Evolutionary conservation across 2,113 vertebrate genomes (phyloP), one percentile per base, ranked within the genome.

Genomic region (Dryoscopus gambensis): DNA sequence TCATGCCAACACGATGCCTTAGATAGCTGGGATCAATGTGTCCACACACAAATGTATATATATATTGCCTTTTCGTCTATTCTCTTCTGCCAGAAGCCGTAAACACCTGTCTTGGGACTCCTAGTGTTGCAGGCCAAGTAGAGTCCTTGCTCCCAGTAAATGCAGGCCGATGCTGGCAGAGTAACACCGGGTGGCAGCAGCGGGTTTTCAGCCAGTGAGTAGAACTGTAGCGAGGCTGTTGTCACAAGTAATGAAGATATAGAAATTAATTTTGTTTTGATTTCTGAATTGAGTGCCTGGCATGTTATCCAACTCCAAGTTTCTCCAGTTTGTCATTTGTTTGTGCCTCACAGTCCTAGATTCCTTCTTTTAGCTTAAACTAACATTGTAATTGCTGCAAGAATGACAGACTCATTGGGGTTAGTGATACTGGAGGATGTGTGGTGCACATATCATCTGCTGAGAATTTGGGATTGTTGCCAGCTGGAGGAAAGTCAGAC

Each of bases 111-210:
- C 46, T 31, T 22, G 53, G 70, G 52, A 33, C 19, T 50, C 18
- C 24, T 5, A 0, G 21, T 0, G 4, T 3, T 39, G 23, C 5
- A 0, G 16, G 30, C 13, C 5, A 68, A 49, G 50, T 1, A 53
- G 78, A 25, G 42, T 10, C 70, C 42, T 60, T 27, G 74, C 17
- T 82, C 40, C 56, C 17, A 19, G n/a, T 30, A 49, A 83, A 57
- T 6, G 21, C 44, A 62, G 42, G 40, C 65, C 15, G 22, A 81
- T 97, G 90, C 76, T 90, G 83, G 53, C 73, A 93, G 49, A 88
- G 81, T 6, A 94, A 97, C 98, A 96, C 97, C 89, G 93, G 98
- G 97, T 98, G 98, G 98, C 97, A 98, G 98, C 97, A 98, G 96
- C 84, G 96, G 97, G 97, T 98, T 98, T 98, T 84, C 90, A 97